A percentile compares a stretch with the other conserved stretches of the same genome.
These are phyloP conservation scores for Scomber scombrus DNA, from an alignment of 2,113 vertebrate species.

Conservation along the genomic window DNA sequence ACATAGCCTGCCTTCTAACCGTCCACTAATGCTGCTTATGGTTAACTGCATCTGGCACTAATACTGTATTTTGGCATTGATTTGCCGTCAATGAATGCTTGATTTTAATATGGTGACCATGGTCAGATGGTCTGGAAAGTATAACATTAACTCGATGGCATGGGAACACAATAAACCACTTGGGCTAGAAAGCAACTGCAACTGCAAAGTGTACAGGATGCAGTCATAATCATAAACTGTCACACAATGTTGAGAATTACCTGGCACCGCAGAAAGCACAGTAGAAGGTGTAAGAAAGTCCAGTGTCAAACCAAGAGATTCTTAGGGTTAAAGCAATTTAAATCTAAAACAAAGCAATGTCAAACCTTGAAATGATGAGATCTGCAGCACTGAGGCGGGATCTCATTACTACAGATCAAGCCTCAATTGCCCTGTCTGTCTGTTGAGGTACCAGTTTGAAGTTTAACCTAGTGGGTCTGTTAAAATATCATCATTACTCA, in stretches of 20 bases:
- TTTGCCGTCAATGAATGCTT: neutral
- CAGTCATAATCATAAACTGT: neutral
- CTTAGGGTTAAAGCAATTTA: neutral
- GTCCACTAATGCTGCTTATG: constrained; percentile 6
- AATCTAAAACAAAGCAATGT: neutral
- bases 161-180: neutral
- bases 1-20: neutral
- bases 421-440: too few species aligned
- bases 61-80: constrained; percentile 2
- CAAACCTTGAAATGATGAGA: neutral
- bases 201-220: neutral
- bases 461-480: neutral
- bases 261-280: neutral
- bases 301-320: neutral
- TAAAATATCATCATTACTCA: constrained; percentile 9
- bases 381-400: too few species aligned
- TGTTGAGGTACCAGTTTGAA: too few species aligned
- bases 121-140: constrained; percentile 1
- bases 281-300: neutral
- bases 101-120: neutral
- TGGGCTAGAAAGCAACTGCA: neutral
- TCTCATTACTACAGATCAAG: too few species aligned
- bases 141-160: constrained; percentile 8
- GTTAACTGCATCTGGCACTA: neutral
- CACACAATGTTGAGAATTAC: neutral